Evolutionary conservation across 2,113 vertebrate species (phyloP), one percentile per base, ranked within the genome.

Genomic region (Apeltes quadracus): DNA sequence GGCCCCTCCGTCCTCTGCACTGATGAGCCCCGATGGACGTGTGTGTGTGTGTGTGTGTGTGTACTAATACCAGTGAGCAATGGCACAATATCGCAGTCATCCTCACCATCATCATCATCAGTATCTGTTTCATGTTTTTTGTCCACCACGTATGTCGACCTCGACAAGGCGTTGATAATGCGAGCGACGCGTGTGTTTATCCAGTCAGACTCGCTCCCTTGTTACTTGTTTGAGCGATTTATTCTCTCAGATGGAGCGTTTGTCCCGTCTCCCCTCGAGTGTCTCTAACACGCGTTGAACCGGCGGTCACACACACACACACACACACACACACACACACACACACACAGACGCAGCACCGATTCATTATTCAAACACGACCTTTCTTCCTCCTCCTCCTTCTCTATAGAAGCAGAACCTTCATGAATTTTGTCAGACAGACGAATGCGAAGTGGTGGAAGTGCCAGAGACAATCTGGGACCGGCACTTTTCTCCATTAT

Each of bases 361-460:
- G 69, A 78, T 86, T 88, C 70, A 86, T 87, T 78, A 86, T 87
- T 88, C 79, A 88, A 76, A 83, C 76, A 72, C 61, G 81, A 85
- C 78, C 78, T 82, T 78, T 87, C 65, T 58, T 46, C 64, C 61
- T 53, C 53, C 61, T 53, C n/a, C 61, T 50, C 20, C 39, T 46
- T 36, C 41, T 64, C 53, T 69, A 67, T 67, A 77, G 79, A 83
- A 83, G 59, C 62, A 70, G 56, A 73, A 69, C 57, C 62, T 70
- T 63, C 69, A 58, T 77, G 74, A 63, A 63, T 83, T 81, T 79
- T 74, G 69, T 65, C 61, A 73, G 72, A 75, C 13, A 63, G 84
- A 84, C 69, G 72, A 69, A 78, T 6, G 69, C 53, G 48, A 76
- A 44, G 61, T 41, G 55, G 39, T 72, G 2, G 53, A 64, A 72